Percentiles rank a stretch among this genome's conserved stretches.
These are phyloP conservation scores for Propsilocerus akamusi DNA, from an alignment of 1,140 invertebrate species.

Conservation along the genomic window DNA sequence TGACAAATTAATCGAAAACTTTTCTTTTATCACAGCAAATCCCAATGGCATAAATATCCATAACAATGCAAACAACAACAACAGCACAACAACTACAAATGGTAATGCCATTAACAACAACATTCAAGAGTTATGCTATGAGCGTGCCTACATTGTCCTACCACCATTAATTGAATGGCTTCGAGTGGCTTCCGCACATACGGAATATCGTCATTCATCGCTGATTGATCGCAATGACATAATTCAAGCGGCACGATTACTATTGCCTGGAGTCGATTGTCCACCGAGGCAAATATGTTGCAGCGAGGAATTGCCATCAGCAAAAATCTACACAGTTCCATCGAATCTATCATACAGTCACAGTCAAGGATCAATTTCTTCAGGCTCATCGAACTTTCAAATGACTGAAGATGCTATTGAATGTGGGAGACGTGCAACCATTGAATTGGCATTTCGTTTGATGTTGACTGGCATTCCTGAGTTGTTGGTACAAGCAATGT, in stretches of 20 bases:
- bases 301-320: constrained; percentile 27
- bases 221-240: constrained; percentile 74
- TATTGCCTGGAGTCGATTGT: constrained; percentile 76
- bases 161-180: constrained; percentile 80
- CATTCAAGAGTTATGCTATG: constrained; percentile 64
- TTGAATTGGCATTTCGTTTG: constrained; percentile 64
- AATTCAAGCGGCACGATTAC: constrained; percentile 63
- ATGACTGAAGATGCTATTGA: constrained; percentile 19
- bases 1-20: too few species aligned
- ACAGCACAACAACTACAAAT: constrained; percentile 5
- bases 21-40: too few species aligned
- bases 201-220: constrained; percentile 57
- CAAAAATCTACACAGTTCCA: constrained; percentile 12
- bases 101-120: constrained; percentile 8
- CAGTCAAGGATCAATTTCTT: constrained; percentile 2
- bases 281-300: constrained; percentile 49
- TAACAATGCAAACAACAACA: constrained; percentile 4
- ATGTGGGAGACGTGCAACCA: constrained; percentile 35
- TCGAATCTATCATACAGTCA: constrained; percentile 5
- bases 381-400: constrained; percentile 8
- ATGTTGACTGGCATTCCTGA: constrained; percentile 55
- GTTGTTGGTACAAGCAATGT: constrained; percentile 54
- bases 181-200: constrained; percentile 59
- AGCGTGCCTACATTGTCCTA: constrained; percentile 67
- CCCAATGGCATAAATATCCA: not conserved